Conservation (phyloP, 2,113 vertebrate genomes). For the Melozone crissalis region DNA sequence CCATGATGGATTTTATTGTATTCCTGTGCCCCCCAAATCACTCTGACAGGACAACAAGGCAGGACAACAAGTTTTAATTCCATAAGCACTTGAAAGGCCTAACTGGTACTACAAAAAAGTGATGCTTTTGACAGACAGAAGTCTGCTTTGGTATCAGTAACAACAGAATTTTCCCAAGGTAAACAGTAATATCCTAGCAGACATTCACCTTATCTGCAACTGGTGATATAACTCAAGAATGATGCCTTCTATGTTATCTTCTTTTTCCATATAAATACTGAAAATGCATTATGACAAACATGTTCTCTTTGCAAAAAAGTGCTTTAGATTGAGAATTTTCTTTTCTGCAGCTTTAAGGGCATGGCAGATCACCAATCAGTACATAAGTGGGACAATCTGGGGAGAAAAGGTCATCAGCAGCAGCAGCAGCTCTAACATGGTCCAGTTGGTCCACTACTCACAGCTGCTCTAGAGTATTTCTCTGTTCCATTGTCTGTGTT, state of each 20-base stretch:
- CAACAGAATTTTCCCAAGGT: background rate
- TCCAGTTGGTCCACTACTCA: background rate
- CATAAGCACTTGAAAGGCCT: background rate
- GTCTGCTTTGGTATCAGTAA: background rate
- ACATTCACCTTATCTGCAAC: background rate
- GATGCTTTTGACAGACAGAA: background rate
- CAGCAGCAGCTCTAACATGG: background rate
- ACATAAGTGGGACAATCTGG: background rate
- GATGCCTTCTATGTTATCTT: background rate
- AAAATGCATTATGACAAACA: background rate
- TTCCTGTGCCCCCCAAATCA: background rate
- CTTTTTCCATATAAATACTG: background rate
- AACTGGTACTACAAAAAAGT: background rate
- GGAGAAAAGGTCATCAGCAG: background rate
- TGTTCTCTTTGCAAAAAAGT: background rate
- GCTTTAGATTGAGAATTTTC: background rate
- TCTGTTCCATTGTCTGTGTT: background rate
- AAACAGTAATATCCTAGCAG: background rate
- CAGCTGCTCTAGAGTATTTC: background rate
- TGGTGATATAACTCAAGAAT: background rate
- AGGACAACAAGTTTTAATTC: background rate
- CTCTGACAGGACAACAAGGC: background rate
- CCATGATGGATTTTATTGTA: background rate
- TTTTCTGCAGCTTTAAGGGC: background rate
- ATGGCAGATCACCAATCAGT: background rate